Base-by-base conservation (phyloP, 2,113 vertebrate genomes). In the Corvus hawaiiensis region DNA sequence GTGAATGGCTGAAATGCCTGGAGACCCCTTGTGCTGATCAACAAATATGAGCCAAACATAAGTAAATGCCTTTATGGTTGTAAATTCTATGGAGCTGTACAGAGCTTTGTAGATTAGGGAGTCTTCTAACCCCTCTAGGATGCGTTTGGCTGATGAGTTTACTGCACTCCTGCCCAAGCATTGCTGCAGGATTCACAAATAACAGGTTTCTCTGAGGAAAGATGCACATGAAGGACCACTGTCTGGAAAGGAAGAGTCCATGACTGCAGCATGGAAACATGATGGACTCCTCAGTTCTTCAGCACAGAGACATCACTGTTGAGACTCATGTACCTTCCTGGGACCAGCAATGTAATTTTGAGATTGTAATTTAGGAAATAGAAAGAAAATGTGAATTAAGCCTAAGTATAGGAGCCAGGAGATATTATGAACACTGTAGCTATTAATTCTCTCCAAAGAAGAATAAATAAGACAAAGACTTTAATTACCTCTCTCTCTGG, bases 371-470 rank as follows among this genome's bases (percentile, higher is more conserved):
- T 93, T 90, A 61, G 76, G 64, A 88, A 90, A 52, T 35, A 41
- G 82, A 91, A 66, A 61, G 72, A 90, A 84, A 71, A 82, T 48
- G 24, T 75, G 64, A 89, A 74, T 94, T 92, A 67, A 74, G 26
- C 26, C 28, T 73, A 80, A 56, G 24, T 12, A 39, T 32, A 52
- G 77, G 84, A 83, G 37, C 37, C 10, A 3, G 35, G 58, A 85
- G 67, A 82, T 32, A 17, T 80, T 90, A 73, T 33, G 52, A 89
- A 55, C 46, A 30, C 17, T 68, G 55, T 84, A 76, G 67, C 87
- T 80, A 83, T 91, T 95, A 92, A 94, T 95, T 96, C 37, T 87
- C n/a, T 49, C 78, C 43, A 37, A 41, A 67, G 64, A 89, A 82
- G 43, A 82, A 96, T 87, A 93, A 93, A 72, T 89, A 90, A 83